Percentiles rank a stretch among this genome's conserved stretches.
Evolutionary conservation across 2,888 invertebrate species (phyloP).

Genomic region (Ceraclea dissimilis): DNA sequence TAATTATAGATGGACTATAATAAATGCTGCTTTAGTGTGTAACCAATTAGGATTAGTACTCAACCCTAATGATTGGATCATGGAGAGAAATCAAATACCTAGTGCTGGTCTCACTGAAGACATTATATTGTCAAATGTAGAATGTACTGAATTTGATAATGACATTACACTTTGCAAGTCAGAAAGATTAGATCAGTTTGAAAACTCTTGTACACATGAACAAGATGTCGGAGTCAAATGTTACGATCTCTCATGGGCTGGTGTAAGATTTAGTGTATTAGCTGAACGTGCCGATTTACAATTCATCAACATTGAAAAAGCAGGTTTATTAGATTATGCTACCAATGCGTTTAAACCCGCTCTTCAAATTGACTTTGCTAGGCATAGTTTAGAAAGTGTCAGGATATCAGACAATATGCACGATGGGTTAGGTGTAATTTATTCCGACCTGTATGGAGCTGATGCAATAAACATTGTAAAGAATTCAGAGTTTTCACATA

Average conservation of each 20-base stretch:
- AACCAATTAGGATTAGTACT: constrained; percentile 89
- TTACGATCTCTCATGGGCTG: constrained; percentile 90
- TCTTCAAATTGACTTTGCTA: constrained; percentile 77
- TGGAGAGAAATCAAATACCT: constrained; percentile 77
- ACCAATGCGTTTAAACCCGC: constrained; percentile 84
- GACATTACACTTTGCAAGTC: constrained; percentile 84
- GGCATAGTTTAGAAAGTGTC: constrained; percentile 75
- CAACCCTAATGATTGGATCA: constrained; percentile 86
- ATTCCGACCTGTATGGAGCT: constrained; percentile 87
- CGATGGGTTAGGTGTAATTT: constrained; percentile 89
- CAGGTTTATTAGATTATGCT: constrained; percentile 89
- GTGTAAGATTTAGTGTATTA: constrained; percentile 80
- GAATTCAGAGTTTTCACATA: constrained; percentile 77
- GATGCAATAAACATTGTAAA: constrained; percentile 74
- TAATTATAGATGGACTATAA: constrained; percentile 90
- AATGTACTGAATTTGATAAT: constrained; percentile 83
- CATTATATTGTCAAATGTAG: constrained; percentile 77
- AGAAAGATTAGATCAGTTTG: constrained; percentile 70
- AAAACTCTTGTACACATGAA: constrained; percentile 81
- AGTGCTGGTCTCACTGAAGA: constrained; percentile 68
- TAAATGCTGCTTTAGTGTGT: constrained; percentile 88
- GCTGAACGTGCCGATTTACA: constrained; percentile 83
- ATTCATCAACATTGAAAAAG: constrained; percentile 81
- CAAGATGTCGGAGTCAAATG: constrained; percentile 85
- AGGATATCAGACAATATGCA: constrained; percentile 79